Percentiles rank a stretch among this genome's conserved stretches.
phyloP scores from a whole-genome alignment of 2,888 invertebrate genomes.

The Perizoma flavofasciatum region DNA sequence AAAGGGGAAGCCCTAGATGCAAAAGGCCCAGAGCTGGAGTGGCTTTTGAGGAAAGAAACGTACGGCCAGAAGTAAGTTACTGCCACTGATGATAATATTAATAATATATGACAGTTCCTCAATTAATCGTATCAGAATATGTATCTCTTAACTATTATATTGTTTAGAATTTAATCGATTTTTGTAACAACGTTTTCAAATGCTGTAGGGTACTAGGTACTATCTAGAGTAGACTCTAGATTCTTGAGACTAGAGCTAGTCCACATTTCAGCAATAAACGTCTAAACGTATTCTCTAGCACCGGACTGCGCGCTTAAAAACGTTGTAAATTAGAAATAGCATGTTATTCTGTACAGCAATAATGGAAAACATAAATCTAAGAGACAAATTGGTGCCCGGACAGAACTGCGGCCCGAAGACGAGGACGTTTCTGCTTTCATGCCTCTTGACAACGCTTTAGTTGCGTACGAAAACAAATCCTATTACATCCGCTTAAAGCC shows the following conservation, averaged over 20 bases:
- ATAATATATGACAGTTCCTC: too few relatives aligned
- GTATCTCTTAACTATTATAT: too few relatives aligned
- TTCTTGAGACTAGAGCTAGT: neutral
- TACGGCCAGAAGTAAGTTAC: too few relatives aligned
- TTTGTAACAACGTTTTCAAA: too few relatives aligned
- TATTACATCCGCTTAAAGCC: constrained; percentile 30
- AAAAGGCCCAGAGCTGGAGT: too few relatives aligned
- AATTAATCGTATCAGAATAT: too few relatives aligned
- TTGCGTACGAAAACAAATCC: constrained; percentile 51
- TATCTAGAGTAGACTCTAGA: too few relatives aligned
- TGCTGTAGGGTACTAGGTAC: too few relatives aligned
- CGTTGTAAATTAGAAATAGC: constrained; percentile 52
- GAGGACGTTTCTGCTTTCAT: constrained; percentile 64
- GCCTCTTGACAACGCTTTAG: constrained; percentile 67
- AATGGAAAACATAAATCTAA: constrained; percentile 76
- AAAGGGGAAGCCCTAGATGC: too few relatives aligned
- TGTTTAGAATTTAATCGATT: too few relatives aligned
- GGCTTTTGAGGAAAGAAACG: too few relatives aligned
- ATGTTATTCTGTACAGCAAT: constrained; percentile 61
- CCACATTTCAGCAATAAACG: constrained; percentile 26
- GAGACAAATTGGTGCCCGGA: constrained; percentile 72
- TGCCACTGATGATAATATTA: too few relatives aligned
- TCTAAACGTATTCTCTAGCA: constrained; percentile 22
- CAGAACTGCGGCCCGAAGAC: constrained; percentile 64
- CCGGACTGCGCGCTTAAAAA: constrained; percentile 41